Conservation (phyloP, 1,140 invertebrate genomes). For the Idris sp. region DNA sequence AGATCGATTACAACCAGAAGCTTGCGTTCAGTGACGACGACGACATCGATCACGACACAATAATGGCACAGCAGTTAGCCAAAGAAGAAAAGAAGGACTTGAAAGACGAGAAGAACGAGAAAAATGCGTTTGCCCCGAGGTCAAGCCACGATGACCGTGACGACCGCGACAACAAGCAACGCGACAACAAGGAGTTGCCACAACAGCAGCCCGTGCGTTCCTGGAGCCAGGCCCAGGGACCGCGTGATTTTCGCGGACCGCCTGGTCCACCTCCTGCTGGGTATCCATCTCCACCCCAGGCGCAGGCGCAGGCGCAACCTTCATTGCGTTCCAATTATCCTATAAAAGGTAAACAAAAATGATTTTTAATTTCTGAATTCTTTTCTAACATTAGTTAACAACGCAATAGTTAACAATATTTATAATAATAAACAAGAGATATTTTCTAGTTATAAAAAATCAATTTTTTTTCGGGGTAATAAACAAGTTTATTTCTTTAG, state of each 20-base stretch:
- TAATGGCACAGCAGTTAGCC: constrained; percentile 35
- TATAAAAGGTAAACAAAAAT: constrained; percentile 72
- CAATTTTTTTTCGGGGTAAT: no score
- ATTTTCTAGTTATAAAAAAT: no score
- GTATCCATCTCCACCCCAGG: constrained; percentile 55
- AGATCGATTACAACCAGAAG: constrained; percentile 97
- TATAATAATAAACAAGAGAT: no score
- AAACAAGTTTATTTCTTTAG: no score
- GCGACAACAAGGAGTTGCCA: constrained; percentile 66
- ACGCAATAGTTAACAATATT: no score
- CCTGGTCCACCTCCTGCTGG: constrained; percentile 51
- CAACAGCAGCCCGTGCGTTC: constrained; percentile 61
- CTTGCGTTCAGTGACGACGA: constrained; percentile 96
- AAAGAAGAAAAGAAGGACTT: constrained; percentile 67
- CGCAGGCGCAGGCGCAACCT: constrained; percentile 47
- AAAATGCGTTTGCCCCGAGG: constrained; percentile 23
- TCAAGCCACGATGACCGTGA: constrained; percentile 20
- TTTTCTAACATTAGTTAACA: no score
- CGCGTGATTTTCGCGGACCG: constrained; percentile 72
- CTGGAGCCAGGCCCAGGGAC: constrained; percentile 68
- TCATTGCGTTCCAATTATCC: constrained; percentile 67
- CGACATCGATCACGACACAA: constrained; percentile 79
- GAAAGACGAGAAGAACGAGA: constrained; percentile 59
- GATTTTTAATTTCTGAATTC: no score
- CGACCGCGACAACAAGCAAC: constrained; percentile 53